These are phyloP conservation scores for Coracopsis vasa DNA, from an alignment of 2,113 vertebrate species.

Conservation along the genomic window DNA sequence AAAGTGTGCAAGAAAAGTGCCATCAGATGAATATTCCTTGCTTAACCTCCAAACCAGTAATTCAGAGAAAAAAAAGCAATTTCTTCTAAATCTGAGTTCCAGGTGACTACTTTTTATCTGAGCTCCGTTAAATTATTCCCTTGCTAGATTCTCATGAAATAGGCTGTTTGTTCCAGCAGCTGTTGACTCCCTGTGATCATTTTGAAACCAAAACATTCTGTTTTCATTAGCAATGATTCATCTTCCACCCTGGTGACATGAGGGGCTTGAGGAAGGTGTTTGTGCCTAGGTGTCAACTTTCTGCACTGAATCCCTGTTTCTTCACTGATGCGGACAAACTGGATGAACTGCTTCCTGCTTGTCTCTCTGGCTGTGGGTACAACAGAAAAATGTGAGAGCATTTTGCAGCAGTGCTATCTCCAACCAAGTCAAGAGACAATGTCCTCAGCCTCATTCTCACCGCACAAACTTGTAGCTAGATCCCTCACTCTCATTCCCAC, in stretches of 20 bases:
- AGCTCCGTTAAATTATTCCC: slow-evolving; percentile 46
- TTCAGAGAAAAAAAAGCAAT: slow-evolving; percentile 7
- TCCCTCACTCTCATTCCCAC: neutral
- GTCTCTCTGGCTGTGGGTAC: neutral
- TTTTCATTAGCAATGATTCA: neutral
- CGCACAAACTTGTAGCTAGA: neutral
- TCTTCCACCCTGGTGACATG: neutral
- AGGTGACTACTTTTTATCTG: slow-evolving; percentile 48
- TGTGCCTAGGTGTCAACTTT: neutral
- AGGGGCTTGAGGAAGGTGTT: neutral
- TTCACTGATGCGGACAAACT: fast-evolving
- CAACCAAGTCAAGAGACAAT: neutral
- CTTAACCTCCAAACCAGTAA: slow-evolving; percentile 36
- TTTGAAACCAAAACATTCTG: slow-evolving; percentile 20
- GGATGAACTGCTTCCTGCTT: neutral
- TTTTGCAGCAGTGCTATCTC: neutral
- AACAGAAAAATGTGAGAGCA: neutral
- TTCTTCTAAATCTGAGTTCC: slow-evolving; percentile 52
- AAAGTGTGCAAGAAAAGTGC: neutral
- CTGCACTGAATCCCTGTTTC: neutral
- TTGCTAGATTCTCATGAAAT: slow-evolving; percentile 39
- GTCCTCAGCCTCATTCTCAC: neutral
- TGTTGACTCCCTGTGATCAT: neutral
- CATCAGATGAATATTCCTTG: slow-evolving; percentile 11
- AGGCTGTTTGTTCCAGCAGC: slow-evolving; percentile 7